A percentile compares a stretch with the other conserved stretches of the same genome.
These are phyloP conservation scores for Therioaphis trifolii DNA, from an alignment of 2,888 invertebrate species.

Conservation along the genomic window DNA sequence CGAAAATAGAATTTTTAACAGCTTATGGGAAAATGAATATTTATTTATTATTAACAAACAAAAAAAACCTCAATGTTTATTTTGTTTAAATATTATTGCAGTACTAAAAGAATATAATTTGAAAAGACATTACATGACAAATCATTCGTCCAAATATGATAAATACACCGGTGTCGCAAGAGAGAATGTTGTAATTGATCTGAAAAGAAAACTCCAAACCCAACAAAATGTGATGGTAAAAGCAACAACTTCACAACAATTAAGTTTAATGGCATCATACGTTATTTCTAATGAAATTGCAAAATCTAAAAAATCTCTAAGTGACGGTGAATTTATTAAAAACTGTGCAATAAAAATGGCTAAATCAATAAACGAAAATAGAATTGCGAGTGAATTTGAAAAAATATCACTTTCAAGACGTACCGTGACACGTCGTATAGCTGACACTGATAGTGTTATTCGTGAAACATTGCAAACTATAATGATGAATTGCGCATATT, in stretches of 20 bases:
- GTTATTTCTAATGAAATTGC: conserved; percentile 28
- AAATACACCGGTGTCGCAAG: not conserved
- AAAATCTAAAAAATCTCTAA: conserved; percentile 1
- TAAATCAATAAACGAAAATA: not conserved
- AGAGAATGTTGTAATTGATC: conserved; percentile 8
- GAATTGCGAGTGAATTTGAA: no score
- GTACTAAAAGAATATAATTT: not conserved
- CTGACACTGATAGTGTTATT: conserved; percentile 29
- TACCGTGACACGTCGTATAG: conserved; percentile 19
- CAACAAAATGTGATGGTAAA: conserved; percentile 38
- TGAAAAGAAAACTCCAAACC: conserved; percentile 6
- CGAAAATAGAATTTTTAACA: no score
- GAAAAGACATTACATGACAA: not conserved
- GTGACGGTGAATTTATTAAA: conserved; percentile 9
- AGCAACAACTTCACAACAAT: conserved; percentile 42
- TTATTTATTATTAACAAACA: no score
- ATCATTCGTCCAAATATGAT: conserved; percentile 1
- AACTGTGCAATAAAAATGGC: conserved; percentile 31
- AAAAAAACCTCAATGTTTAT: no score
- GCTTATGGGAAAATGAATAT: no score
- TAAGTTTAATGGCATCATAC: conserved; percentile 26
- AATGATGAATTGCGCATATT: conserved; percentile 22
- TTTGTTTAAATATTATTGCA: no score
- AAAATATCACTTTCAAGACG: no score
- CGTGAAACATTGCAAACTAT: conserved; percentile 29